Evolutionary conservation across 2,888 invertebrate species (phyloP), one percentile per base, ranked within the genome.

Genomic region (Ectemnius lituratus): DNA sequence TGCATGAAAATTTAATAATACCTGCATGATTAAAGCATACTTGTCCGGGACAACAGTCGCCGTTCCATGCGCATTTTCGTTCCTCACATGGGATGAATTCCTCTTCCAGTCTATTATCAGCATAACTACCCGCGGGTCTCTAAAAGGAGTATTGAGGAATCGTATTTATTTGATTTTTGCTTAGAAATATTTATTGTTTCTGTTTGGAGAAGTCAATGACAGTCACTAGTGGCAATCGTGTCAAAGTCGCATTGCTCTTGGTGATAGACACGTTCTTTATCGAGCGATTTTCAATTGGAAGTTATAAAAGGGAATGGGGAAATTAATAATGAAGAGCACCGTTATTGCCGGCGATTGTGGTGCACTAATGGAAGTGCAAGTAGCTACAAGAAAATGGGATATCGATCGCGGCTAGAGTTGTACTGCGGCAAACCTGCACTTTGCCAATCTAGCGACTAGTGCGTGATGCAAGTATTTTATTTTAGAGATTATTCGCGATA

Each of bases 1-100:
- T 5, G 16, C 2, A 5, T 16, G 2, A 59, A 27, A 20, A 1
- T 23, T 28, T 59, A 4, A 11, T 6, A 8, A 59, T 91, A 94
- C 94, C 93, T 90, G 94, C 94, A 85, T 93, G 92, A 86, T 93
- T 93, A 47, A 95, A 93, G 90, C 97, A 97, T 70, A 97, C 94
- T 14, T 95, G 94, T 13, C 95, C 96, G 0, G 95, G 94, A 91
- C 97, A 97, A 91, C 97, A 97, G 88, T 96, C 94, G 18, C 96
- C 96, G 87, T 96, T 97, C 76, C 94, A 93, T 2, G 93, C 93
- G 87, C 97, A 97, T 20, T 93, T 94, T 64, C 94, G 93, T 80
- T 95, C 95, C 88, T 95, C 96, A 91, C 97, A 97, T 27, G 95
- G 95, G 37, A 94, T 94, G 6, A 88, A 90, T 63, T 92, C 92